A percentile compares a stretch with the other conserved stretches of the same genome.
These are phyloP conservation scores for Drosophila pallidifrons DNA, from an alignment of 1,140 invertebrate species.

Conservation along the genomic window DNA sequence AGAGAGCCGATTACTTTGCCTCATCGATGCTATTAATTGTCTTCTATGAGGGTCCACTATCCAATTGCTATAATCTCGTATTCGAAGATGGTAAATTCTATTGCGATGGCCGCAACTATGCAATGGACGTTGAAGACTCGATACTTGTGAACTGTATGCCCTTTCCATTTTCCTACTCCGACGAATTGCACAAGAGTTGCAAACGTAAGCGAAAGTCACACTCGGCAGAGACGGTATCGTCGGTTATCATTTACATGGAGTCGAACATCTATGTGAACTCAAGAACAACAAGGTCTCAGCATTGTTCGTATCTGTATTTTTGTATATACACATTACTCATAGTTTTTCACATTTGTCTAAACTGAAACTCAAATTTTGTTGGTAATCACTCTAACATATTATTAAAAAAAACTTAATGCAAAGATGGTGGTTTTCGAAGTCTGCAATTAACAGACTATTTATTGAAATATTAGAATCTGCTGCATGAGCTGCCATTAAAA, in stretches of 20 bases:
- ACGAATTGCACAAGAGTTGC: conserved; percentile 48
- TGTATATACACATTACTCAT: conserved; percentile 19
- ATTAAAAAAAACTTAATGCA: conserved; percentile 1
- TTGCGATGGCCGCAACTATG: conserved; percentile 58
- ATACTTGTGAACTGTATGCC: conserved; percentile 48
- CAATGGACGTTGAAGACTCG: not conserved
- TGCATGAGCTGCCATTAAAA: not conserved
- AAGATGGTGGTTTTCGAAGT: not conserved
- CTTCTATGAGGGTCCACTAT: conserved; percentile 65
- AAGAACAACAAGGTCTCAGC: conserved; percentile 4
- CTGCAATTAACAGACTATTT: not conserved
- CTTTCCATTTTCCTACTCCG: conserved; percentile 56
- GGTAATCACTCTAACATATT: conserved; percentile 6
- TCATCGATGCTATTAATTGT: conserved; percentile 50
- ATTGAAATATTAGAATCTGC: not conserved
- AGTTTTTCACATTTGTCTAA: conserved; percentile 32
- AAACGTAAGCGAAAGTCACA: not conserved
- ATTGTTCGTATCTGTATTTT: conserved; percentile 14
- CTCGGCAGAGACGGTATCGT: conserved; percentile 11
- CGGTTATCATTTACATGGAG: conserved; percentile 48
- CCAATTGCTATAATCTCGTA: conserved; percentile 53
- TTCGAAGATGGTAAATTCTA: conserved; percentile 46
- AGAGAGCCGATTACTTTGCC: conserved; percentile 44
- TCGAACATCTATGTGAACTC: conserved; percentile 32
- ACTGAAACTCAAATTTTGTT: conserved; percentile 30